These are phyloP conservation scores for Syngnathus rostellatus DNA, from an alignment of 2,797 vertebrate genomes.

Conservation along the genomic window DNA sequence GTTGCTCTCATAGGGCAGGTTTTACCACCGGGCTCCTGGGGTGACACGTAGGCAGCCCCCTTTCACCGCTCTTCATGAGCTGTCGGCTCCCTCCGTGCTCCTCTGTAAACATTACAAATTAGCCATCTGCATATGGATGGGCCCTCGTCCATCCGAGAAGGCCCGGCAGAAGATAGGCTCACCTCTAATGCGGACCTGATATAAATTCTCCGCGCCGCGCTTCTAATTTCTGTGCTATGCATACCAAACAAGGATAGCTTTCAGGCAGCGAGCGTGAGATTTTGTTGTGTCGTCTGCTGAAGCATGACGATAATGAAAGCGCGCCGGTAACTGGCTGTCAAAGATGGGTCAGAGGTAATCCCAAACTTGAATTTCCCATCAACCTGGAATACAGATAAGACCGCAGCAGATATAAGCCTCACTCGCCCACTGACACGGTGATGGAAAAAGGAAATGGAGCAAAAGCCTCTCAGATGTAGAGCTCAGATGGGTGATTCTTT, in stretches of 20 bases:
- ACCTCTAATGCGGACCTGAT: constrained; percentile 26
- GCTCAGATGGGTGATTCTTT: not conserved
- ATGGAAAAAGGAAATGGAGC: constrained; percentile 63
- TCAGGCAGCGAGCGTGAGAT: constrained; percentile 20
- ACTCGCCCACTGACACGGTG: constrained; percentile 41
- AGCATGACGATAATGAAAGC: constrained; percentile 42
- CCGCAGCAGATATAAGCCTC: constrained; percentile 52
- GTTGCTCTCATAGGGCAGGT: constrained; percentile 50
- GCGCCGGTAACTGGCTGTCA: constrained; percentile 25
- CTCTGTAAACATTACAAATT: constrained; percentile 66
- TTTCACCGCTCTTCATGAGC: constrained; percentile 56
- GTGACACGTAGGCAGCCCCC: constrained; percentile 58
- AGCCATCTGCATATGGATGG: constrained; percentile 70
- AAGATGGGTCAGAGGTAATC: constrained; percentile 63
- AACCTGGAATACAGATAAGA: constrained; percentile 68
- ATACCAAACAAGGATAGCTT: constrained; percentile 34
- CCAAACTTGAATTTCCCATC: constrained; percentile 68
- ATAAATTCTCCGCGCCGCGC: constrained; percentile 27
- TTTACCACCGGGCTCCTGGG: constrained; percentile 54
- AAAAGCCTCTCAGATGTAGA: constrained; percentile 41
- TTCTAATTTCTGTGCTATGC: constrained; percentile 47
- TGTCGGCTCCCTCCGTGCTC: constrained; percentile 48
- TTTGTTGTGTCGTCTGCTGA: constrained; percentile 25
- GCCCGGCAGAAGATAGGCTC: constrained; percentile 28
- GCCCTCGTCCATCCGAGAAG: constrained; percentile 59